Base-by-base conservation (phyloP, 2,797 vertebrate genomes). In the Psittacula echo region DNA sequence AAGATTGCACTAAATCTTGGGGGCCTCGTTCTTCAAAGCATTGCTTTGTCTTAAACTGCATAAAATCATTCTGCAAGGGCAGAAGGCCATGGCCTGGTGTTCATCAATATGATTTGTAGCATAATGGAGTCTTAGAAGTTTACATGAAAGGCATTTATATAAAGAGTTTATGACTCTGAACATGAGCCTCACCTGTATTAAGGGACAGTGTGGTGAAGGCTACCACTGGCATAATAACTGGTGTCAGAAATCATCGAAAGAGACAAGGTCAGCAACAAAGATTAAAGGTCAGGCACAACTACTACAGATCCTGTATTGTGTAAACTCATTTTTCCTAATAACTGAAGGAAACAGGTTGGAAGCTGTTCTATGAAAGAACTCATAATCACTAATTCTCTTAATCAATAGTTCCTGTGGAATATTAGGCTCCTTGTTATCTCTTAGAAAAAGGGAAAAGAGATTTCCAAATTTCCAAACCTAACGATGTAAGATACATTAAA, bases 361-460 rank as follows among this genome's bases (percentile, higher is more conserved):
- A 94, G 34, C 72, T 80, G 72, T 62, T 93, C 75, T 89, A 65
- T 77, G 26, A 68, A 95, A 79, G 71, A 90, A 80, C 67, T 79
- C 71, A n/a, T 82, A 85, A 89, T 76, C 85, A 73, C 77, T 91
- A 93, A 93, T 85, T 88, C 87, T 87, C 48, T 44, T 76, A 90
- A 94, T 88, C 67, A 45, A 44, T 80, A 85, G 77, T 91, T 94
- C 74, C 77, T 79, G 37, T 37, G 68, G 27, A 37, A 58, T 83
- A 32, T 74, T 87, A 93, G 83, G 86, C 65, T 92, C 61, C 18
- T 78, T 80, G 50, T 78, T 82, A 93, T 83, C 65, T 71, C 61
- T 39, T 45, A 68, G 74, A 65, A 89, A 93, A 61, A 37, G 17
- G n/a, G 23, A 24, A 82, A 91, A 90, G 51, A 76, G 70, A 53